Evolutionary conservation across 2,797 vertebrate genomes (phyloP).

Genomic region (Tapera naevia): DNA sequence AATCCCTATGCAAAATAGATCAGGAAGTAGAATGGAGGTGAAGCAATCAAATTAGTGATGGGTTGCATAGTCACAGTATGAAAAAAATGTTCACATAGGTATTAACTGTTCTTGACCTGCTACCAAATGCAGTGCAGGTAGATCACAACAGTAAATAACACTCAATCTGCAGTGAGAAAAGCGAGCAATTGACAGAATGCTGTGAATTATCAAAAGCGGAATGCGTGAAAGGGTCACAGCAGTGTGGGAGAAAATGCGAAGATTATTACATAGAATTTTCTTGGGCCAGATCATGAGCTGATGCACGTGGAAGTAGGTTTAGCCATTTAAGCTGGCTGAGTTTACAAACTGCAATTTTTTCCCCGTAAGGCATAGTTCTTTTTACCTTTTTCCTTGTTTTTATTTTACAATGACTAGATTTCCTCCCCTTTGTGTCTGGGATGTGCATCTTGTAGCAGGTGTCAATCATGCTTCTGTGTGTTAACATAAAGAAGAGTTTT

Average conservation of each 20-base stretch:
- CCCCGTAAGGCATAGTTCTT: not conserved
- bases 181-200: not conserved
- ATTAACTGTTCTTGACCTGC: not conserved
- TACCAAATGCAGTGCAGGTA: not conserved
- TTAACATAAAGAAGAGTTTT: not conserved
- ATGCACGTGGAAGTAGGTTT: not conserved
- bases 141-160: not conserved
- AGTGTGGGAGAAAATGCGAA: not conserved
- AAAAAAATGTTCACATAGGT: not conserved
- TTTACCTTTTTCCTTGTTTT: not conserved
- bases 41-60: not conserved
- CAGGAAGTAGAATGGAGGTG: not conserved
- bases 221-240: not conserved
- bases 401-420: not conserved
- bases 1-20: not conserved
- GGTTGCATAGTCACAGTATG: not conserved
- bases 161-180: not conserved
- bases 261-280: not conserved
- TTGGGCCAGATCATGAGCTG: not conserved
- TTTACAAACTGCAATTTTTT: not conserved
- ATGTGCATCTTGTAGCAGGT: conserved; percentile 6
- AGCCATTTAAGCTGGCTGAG: not conserved
- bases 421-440: not conserved
- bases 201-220: not conserved
- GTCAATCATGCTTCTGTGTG: not conserved